phyloP scores from a whole-genome alignment of 2,888 invertebrate species.

The Ornithoptera alexandrae region DNA sequence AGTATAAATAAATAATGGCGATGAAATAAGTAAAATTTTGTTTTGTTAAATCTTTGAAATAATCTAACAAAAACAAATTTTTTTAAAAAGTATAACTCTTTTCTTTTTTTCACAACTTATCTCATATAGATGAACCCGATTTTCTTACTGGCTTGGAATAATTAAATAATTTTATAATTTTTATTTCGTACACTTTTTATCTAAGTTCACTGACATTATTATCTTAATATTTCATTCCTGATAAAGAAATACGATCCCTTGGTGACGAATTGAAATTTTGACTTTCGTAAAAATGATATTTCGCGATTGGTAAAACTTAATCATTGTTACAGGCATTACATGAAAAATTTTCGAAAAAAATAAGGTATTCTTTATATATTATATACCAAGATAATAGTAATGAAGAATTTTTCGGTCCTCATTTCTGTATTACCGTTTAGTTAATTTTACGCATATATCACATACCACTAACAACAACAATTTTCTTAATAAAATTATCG shows the following conservation, averaged over 20 bases:
- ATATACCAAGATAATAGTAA: too few species aligned
- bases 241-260: constrained; percentile 1
- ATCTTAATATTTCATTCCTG: constrained; percentile 15
- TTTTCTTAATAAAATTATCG: neutral
- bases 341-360: neutral
- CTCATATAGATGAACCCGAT: neutral
- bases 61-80: too few species aligned
- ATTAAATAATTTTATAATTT: neutral
- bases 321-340: neutral
- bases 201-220: constrained; percentile 24
- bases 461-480: too few species aligned
- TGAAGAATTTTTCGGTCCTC: too few species aligned
- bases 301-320: neutral
- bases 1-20: too few species aligned
- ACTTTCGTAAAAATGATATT: neutral
- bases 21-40: too few species aligned
- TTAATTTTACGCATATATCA: too few species aligned
- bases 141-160: neutral
- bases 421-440: too few species aligned
- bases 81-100: too few species aligned
- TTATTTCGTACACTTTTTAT: constrained; percentile 14
- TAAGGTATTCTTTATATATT: neutral
- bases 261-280: neutral
- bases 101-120: neutral
- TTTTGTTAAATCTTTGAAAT: too few species aligned